Conservation (phyloP, 2,113 vertebrate species). For the human region DNA sequence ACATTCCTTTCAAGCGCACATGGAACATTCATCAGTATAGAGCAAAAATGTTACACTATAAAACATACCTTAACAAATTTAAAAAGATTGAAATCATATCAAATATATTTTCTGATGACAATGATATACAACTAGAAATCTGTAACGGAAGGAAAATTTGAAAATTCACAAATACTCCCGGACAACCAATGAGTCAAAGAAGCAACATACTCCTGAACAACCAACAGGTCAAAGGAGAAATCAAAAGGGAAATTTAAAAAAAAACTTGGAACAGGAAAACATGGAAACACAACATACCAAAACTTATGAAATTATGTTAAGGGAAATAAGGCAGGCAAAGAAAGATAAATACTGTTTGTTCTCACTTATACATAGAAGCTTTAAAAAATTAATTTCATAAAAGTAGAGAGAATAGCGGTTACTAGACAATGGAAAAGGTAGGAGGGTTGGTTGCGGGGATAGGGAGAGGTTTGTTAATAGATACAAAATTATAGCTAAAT, state of each 20-base stretch:
- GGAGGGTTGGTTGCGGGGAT: neutral
- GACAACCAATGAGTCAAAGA: neutral
- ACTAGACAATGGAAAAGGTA: neutral
- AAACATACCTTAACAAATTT: neutral
- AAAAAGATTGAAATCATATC: neutral
- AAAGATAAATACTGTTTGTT: neutral
- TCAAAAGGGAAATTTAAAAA: neutral
- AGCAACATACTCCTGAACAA: neutral
- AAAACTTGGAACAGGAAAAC: neutral
- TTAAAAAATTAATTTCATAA: neutral
- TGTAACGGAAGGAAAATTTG: neutral
- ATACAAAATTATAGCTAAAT: neutral
- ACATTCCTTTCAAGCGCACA: neutral
- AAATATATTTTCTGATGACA: neutral
- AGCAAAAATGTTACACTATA: neutral
- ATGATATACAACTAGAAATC: neutral
- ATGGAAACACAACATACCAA: neutral
- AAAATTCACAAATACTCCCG: neutral
- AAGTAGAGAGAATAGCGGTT: neutral
- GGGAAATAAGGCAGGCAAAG: neutral
- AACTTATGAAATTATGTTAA: neutral
- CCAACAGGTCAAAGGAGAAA: neutral
- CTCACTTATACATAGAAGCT: neutral
- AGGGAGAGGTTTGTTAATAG: neutral
- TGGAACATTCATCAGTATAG: neutral